These are phyloP conservation scores for Hirundo rustica DNA, from an alignment of 2,797 vertebrate genomes.

Conservation along the genomic window DNA sequence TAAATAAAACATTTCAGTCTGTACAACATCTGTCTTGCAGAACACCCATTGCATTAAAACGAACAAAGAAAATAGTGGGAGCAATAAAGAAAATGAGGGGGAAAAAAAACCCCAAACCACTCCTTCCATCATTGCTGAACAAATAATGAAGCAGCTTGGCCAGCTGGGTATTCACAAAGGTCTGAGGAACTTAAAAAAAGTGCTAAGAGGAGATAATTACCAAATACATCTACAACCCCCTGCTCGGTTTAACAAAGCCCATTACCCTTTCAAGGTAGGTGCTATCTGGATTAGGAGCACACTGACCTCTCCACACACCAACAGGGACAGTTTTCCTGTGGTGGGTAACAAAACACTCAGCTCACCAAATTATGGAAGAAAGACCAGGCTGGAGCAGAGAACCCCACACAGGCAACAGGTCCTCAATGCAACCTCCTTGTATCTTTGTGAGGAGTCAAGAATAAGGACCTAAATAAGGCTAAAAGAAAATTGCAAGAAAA, in stretches of 20 bases:
- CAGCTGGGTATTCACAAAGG: neutral
- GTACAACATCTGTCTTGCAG: slow-evolving; percentile 25
- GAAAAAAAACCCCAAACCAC: neutral
- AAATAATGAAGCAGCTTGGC: neutral
- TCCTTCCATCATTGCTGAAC: neutral
- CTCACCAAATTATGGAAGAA: neutral
- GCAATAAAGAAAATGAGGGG: neutral
- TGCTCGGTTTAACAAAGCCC: neutral
- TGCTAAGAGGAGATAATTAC: neutral
- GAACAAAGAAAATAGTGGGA: slow-evolving; percentile 2
- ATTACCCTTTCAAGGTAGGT: neutral
- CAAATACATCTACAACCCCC: neutral
- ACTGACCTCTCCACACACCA: neutral
- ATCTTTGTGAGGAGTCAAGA: neutral
- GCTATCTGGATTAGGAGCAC: neutral
- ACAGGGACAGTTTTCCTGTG: neutral
- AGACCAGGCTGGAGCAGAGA: neutral
- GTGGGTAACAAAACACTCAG: neutral
- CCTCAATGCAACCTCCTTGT: neutral
- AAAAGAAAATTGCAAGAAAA: neutral
- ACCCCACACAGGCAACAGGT: neutral
- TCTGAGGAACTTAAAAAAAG: neutral
- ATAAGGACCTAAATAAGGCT: neutral
- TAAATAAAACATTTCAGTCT: slow-evolving; percentile 22
- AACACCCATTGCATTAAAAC: slow-evolving; percentile 9